Evolutionary conservation across 2,888 invertebrate genomes (phyloP).

Genomic region (Eristalis arbustorum): DNA sequence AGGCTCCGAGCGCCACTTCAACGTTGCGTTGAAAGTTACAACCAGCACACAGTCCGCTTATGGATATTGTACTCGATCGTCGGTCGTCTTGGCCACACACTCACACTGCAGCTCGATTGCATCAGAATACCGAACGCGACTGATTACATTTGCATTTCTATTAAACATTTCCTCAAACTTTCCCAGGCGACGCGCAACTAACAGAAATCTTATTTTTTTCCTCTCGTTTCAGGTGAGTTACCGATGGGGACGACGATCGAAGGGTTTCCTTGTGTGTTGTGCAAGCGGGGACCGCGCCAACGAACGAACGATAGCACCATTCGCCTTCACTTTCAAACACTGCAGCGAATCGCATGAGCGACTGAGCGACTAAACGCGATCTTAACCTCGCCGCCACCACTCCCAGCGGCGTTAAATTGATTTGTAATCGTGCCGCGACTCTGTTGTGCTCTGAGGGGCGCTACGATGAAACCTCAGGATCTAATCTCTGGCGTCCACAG

Average conservation of each 20-base stretch:
- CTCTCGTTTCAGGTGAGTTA: slow-evolving; percentile 46
- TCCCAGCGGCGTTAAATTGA: slow-evolving; percentile 48
- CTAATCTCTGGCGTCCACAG: background rate
- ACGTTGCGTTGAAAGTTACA: slow-evolving; percentile 44
- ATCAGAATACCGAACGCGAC: slow-evolving; percentile 41
- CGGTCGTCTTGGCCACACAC: slow-evolving; percentile 22
- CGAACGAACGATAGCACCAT: background rate
- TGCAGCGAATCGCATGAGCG: background rate
- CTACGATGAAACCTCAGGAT: background rate
- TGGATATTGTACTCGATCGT: slow-evolving; percentile 18
- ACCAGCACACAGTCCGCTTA: slow-evolving; percentile 22
- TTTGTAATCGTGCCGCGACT: slow-evolving; percentile 27
- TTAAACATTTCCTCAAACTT: slow-evolving; percentile 59
- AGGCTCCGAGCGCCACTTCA: background rate
- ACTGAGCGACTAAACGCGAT: slow-evolving; percentile 17
- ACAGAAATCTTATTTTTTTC: slow-evolving; percentile 7
- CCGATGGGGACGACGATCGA: background rate
- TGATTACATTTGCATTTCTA: slow-evolving; percentile 43
- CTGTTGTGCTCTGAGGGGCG: background rate
- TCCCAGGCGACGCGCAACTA: slow-evolving; percentile 28
- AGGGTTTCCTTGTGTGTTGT: background rate
- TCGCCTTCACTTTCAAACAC: slow-evolving; percentile 5
- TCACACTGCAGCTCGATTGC: slow-evolving; percentile 38
- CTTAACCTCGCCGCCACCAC: slow-evolving; percentile 47
- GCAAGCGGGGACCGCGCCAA: background rate